A percentile compares a stretch with the other conserved stretches of the same genome.
Conservation (phyloP, 2,797 vertebrate species). For the Lithobates pipiens region DNA sequence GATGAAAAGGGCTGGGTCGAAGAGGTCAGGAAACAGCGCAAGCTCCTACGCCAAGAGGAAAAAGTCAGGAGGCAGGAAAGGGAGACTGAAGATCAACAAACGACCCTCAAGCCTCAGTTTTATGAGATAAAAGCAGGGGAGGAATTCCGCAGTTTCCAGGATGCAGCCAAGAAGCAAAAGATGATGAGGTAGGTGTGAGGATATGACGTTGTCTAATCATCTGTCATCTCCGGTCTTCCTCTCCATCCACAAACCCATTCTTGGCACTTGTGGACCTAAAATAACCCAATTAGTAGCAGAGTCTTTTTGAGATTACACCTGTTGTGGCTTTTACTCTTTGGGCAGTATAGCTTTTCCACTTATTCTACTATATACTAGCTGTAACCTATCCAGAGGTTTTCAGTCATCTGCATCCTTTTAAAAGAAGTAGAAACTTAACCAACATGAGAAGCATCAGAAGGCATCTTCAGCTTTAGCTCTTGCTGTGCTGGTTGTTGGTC, state of each 20-base stretch:
- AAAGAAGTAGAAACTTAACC: too few relatives aligned
- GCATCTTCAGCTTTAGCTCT: too few relatives aligned
- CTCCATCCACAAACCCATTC: not conserved
- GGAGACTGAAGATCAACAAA: conserved; percentile 83
- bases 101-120: conserved; percentile 87
- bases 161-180: conserved; percentile 87
- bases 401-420: too few relatives aligned
- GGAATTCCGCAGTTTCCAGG: conserved; percentile 94
- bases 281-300: not conserved
- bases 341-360: too few relatives aligned
- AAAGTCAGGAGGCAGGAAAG: conserved; percentile 79
- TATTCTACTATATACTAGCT: too few relatives aligned
- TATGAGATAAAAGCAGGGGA: conserved; percentile 96
- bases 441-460: too few relatives aligned
- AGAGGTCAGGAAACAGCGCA: conserved; percentile 94
- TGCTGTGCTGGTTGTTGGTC: too few relatives aligned
- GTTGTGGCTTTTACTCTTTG: too few relatives aligned
- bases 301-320: too few relatives aligned
- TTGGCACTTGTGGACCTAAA: not conserved
- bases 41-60: conserved; percentile 85
- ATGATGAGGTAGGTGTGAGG: conserved; percentile 88
- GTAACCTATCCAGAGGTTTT: too few relatives aligned
- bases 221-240: not conserved
- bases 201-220: not conserved
- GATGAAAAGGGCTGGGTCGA: conserved; percentile 97